Evolutionary conservation across 2,113 vertebrate species (phyloP), one percentile per base, ranked within the genome.

Genomic region (Apodemus sylvaticus): DNA sequence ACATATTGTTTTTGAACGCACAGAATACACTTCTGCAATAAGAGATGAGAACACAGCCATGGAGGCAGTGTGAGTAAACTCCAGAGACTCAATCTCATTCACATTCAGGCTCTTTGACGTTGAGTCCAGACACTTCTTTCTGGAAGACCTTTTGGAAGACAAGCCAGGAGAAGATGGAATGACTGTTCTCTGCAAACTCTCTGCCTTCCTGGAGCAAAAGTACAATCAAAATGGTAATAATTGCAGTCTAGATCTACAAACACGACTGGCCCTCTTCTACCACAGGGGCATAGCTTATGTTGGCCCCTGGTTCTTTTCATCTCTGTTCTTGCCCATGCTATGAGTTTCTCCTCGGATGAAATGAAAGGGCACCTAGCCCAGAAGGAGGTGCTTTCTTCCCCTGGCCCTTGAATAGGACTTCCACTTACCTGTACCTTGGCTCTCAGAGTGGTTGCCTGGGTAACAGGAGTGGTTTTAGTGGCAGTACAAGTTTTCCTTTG

Each of bases 141-240:
- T 24, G 20, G 36, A 39, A 93, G 77, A 96, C 73, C 77, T 93
- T 95, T 82, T 60, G 66, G 89, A 87, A 97, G 48, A 58, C 73
- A 83, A 86, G 93, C 29, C 36, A 71, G 51, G 71, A 55, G 16
- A 90, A 85, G 58, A 34, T 55, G 73, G 77, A 79, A 62, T 48
- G 36, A 79, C 70, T 86, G 26, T 42, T 55, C 24, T 90, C 11
- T 14, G 78, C 53, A n/a, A 90, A 45, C 58, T 29, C 58, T 70
- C 73, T n/a, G 17, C 20, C 53, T 94, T 42, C 36, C 39, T 42
- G 39, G 26, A 70, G 53, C 6, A 55, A 60, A 91, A 86, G 26
- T 68, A 86, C 58, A 96, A 82, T 29, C 36, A 42, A 94, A 92
- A 88, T 29, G 64, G 31, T 53, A 60, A 60, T 77, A 89, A 36